Evolutionary conservation across 1,140 invertebrate genomes (phyloP).

Genomic region (Theocolax elegans): DNA sequence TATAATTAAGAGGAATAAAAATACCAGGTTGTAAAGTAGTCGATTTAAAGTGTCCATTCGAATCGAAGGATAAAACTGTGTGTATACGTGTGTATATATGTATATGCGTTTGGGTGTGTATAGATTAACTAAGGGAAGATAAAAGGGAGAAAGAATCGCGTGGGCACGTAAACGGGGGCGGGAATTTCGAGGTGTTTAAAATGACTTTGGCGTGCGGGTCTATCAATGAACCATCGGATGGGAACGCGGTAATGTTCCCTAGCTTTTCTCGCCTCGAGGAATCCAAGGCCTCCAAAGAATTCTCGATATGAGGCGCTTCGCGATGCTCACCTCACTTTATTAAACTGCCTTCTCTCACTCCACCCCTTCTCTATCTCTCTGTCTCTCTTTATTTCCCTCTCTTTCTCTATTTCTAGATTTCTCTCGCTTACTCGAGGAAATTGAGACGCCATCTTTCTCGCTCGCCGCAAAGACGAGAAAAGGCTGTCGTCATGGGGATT

Average conservation of each 20-base stretch:
- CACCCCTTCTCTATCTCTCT: slow-evolving; percentile 7
- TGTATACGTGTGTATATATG: no score
- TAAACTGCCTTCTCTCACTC: slow-evolving; percentile 49
- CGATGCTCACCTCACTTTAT: slow-evolving; percentile 57
- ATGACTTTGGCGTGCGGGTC: slow-evolving; percentile 29
- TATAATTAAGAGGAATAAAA: no score
- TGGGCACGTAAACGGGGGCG: background rate
- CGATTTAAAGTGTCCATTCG: no score
- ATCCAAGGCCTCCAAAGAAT: slow-evolving; percentile 60
- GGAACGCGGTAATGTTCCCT: slow-evolving; percentile 52
- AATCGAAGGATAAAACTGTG: no score
- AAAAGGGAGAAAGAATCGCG: no score
- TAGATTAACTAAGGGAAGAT: no score
- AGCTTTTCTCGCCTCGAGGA: slow-evolving; percentile 49
- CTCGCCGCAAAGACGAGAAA: background rate
- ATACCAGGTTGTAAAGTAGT: no score
- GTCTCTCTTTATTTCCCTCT: background rate
- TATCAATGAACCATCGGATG: slow-evolving; percentile 53
- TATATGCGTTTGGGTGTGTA: no score
- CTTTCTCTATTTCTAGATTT: slow-evolving; percentile 59
- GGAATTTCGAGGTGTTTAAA: slow-evolving; percentile 22
- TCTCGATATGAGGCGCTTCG: slow-evolving; percentile 57
- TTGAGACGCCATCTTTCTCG: slow-evolving; percentile 46
- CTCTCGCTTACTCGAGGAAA: slow-evolving; percentile 33
- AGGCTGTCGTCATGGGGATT: background rate